These are phyloP conservation scores for Lateolabrax maculatus DNA, from an alignment of 2,797 vertebrate species.

Conservation along the genomic window DNA sequence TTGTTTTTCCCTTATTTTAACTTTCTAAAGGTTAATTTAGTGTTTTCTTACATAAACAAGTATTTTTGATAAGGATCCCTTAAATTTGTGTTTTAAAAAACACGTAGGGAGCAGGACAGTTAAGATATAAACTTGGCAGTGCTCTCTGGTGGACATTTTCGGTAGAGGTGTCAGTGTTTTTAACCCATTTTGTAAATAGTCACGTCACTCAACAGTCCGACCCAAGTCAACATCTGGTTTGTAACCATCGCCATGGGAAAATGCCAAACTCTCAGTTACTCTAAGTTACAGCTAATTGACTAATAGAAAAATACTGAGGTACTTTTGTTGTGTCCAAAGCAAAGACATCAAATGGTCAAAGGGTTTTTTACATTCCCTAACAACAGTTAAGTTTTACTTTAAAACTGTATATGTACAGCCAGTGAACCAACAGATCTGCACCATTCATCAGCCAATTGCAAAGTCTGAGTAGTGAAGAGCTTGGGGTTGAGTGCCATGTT, in stretches of 20 bases:
- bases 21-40: too few species aligned
- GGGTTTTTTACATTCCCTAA: neutral
- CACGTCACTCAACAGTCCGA: neutral
- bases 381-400: neutral
- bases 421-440: neutral
- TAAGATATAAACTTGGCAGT: too few species aligned
- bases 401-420: neutral
- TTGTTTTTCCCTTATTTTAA: too few species aligned
- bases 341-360: neutral
- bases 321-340: neutral
- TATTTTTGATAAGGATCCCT: too few species aligned
- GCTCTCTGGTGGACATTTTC: too few species aligned
- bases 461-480: neutral
- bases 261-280: too few species aligned
- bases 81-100: too few species aligned
- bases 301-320: neutral
- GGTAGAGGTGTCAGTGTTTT: too few species aligned
- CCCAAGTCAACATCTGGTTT: neutral
- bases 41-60: too few species aligned
- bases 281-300: neutral
- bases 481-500: neutral
- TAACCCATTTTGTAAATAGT: too few species aligned
- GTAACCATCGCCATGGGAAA: neutral
- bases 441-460: neutral
- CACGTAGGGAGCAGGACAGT: too few species aligned